These are phyloP conservation scores for Rhagoletis pomonella DNA, from an alignment of 1,140 invertebrate genomes.

Conservation along the genomic window DNA sequence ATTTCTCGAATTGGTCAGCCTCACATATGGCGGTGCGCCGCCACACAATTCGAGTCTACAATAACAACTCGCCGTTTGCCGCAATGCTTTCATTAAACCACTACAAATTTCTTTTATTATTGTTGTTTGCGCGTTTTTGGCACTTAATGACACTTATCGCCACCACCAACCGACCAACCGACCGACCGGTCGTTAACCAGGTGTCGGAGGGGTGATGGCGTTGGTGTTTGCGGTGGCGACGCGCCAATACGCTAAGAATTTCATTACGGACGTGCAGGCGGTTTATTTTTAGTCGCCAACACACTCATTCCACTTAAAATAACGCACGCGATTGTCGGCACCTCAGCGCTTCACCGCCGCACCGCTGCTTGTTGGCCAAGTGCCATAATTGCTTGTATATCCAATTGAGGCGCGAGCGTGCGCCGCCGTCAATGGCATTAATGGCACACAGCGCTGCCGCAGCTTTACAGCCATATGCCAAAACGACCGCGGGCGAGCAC, in stretches of 20 bases:
- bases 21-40: background rate
- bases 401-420: constrained; percentile 62
- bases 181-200: background rate
- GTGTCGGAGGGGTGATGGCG: background rate
- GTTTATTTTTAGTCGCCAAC: constrained; percentile 53
- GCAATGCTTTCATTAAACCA: constrained; percentile 32
- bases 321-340: constrained; percentile 55
- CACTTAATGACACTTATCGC: constrained; percentile 49
- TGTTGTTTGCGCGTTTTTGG: constrained; percentile 48
- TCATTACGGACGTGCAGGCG: constrained; percentile 44
- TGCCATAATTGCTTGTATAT: constrained; percentile 65
- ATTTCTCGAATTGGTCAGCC: constrained; percentile 50
- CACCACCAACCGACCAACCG: background rate
- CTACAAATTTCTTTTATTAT: constrained; percentile 36
- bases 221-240: constrained; percentile 47
- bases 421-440: constrained; percentile 47
- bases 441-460: constrained; percentile 4
- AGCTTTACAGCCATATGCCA: background rate
- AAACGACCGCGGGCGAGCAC: background rate
- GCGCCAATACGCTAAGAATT: constrained; percentile 26
- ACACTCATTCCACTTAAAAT: constrained; percentile 55
- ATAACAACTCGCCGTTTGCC: background rate
- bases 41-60: background rate
- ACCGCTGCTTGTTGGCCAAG: constrained; percentile 62
- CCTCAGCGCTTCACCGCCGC: background rate